Evolutionary conservation across 2,888 invertebrate species (phyloP).

Genomic region (Andrena praecox): DNA sequence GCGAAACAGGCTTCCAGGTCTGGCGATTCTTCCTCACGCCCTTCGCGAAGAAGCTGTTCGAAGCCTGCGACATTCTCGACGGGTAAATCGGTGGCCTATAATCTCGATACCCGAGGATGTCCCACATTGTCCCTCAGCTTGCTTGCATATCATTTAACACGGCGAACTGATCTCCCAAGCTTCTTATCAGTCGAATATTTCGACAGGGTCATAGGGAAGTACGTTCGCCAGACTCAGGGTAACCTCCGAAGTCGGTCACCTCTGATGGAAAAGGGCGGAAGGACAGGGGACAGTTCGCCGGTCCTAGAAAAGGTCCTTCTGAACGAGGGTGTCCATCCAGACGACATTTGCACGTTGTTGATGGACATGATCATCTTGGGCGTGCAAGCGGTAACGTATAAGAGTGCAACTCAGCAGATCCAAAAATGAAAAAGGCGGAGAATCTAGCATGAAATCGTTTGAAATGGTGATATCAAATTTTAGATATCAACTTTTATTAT

Average conservation of each 20-base stretch:
- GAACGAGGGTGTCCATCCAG: slow-evolving; percentile 86
- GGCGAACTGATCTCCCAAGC: too few relatives aligned
- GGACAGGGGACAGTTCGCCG: slow-evolving; percentile 76
- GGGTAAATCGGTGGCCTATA: slow-evolving; percentile 81
- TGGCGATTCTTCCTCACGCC: slow-evolving; percentile 89
- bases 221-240: slow-evolving; percentile 85
- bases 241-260: slow-evolving; percentile 79
- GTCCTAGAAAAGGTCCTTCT: slow-evolving; percentile 87
- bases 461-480: too few relatives aligned
- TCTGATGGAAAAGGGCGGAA: neutral
- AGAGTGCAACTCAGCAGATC: neutral
- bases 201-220: slow-evolving; percentile 85
- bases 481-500: too few relatives aligned
- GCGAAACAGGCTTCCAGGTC: slow-evolving; percentile 88
- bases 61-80: slow-evolving; percentile 88
- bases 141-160: too few relatives aligned
- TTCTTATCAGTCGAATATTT: neutral
- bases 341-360: slow-evolving; percentile 88
- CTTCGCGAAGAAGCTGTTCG: slow-evolving; percentile 87
- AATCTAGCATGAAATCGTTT: neutral
- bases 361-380: slow-evolving; percentile 90
- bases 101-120: too few relatives aligned
- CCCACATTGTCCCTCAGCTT: too few relatives aligned
- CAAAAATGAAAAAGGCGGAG: neutral
- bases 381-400: slow-evolving; percentile 86